Base-by-base conservation (phyloP, 2,888 invertebrate species). In the Hydraecia micacea region DNA sequence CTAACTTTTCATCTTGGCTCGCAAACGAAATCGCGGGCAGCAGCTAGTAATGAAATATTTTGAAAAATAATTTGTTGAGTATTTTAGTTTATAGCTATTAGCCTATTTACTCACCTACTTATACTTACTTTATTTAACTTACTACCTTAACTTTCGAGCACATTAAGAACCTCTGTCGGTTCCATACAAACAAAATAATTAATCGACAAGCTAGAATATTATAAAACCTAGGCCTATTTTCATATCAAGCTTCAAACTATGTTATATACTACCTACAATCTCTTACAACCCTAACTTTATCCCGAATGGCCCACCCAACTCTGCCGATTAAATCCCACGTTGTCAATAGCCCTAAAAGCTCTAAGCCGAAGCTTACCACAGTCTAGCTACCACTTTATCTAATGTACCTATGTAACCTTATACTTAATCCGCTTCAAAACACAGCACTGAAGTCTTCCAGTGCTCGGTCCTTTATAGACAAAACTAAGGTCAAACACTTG, bases 331-430 rank as follows among this genome's bases (percentile, higher is more conserved):
- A 52, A 62, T 36, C 28, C 28, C 0, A 62, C 25, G 55, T 63
- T 55, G 80, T 77, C 83, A 55, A 83, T 68, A 55, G 36, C 42
- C 46, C 21, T 62, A 67, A 83, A 77, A 67, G 67, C 78, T 67
- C 18, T 32, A 67, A 77, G 52, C 77, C 8, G 11, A 28, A 52
- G 52, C 46, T 67, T 46, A 60, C 42, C 39, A 49, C 39, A 62
- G 3, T 55, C 21, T 62, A 67, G 36, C 15, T 78, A 46, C 67
- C 78, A 68, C 62, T 77, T 83, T 77, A 67, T 52, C 3, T 67
- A 58, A 84, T 58, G 39, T 63, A n/a, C 25, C 21, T 49, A 21
- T 32, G 58, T 78, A 60, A 69, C 84, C 62, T 79, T 79, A 32
- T 32, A 32, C 32, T 80, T 65, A 65, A 70, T 66, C 36, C 32